Base-by-base conservation (phyloP, 2,888 invertebrate species). In the Chloromyia formosa region DNA sequence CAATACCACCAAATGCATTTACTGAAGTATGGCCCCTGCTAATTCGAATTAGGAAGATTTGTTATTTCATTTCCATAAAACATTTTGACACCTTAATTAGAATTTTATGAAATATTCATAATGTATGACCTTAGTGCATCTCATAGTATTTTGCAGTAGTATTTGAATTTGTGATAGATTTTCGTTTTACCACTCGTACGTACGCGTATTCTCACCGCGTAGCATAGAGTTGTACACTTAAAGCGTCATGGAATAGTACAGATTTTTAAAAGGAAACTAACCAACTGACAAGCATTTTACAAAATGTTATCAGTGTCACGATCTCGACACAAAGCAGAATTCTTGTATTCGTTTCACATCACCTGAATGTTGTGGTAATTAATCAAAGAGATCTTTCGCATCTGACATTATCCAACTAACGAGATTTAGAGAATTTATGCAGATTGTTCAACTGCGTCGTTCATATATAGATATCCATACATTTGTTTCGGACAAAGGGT, bases 321-420 rank as follows among this genome's bases (percentile, higher is more conserved):
- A 64, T 64, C 64, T 64, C 64, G 64, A 64, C 64, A 64, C 40
- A 18, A 64, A 64, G 42, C 27, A 35, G 42, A 64, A 42, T 42
- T 64, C 45, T 64, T 64, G 9, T 45, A 42, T 16, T 42, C 42
- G 42, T 64, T 64, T 42, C 40, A 23, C 64, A 64, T 64, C 64
- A 64, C 64, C 42, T 64, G 42, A 64, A 64, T 40, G 45, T 14
- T n/a, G 16, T 14, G 18, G 45, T 23, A 64, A 64, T 64, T 64
- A 42, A 64, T 64, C 64, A 64, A 64, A 64, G 42, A 35, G 61
- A 23, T 56, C 18, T 20, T 56, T 20, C 18, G 20, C 14, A 18
- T 20, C 56, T 56, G 56, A 56, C 56, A 56, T 56, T 56, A 56
- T 20, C 20, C 56, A 56, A 20, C 20, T 20, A 56, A 56, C 56